These are phyloP conservation scores for Drosophila incognita DNA, from an alignment of 2,888 invertebrate species.

Conservation along the genomic window DNA sequence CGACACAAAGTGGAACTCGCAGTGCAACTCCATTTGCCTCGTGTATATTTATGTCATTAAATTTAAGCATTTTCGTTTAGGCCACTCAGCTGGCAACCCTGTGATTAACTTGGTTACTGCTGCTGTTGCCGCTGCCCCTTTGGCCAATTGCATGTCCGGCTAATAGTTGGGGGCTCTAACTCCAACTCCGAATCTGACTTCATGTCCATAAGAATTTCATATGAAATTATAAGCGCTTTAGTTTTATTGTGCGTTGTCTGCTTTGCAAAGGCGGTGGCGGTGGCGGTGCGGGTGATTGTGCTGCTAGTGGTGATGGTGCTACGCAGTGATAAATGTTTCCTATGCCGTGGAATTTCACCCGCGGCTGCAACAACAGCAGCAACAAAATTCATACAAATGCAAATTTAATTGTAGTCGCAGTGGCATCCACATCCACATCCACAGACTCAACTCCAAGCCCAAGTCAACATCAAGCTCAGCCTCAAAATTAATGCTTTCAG, in stretches of 20 bases:
- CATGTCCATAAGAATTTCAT: slow-evolving; percentile 73
- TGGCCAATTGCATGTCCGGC: slow-evolving; percentile 75
- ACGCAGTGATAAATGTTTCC: slow-evolving; percentile 84
- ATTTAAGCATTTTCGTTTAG: slow-evolving; percentile 84
- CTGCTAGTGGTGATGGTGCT: slow-evolving; percentile 22
- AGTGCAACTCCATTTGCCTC: slow-evolving; percentile 54
- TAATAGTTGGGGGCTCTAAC: slow-evolving; percentile 68
- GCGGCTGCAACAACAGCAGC: slow-evolving; percentile 62
- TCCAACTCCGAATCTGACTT: slow-evolving; percentile 35
- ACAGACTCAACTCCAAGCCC: slow-evolving; percentile 27
- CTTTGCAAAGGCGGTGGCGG: slow-evolving; percentile 49
- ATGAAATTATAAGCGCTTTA: slow-evolving; percentile 83
- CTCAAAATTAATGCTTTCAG: slow-evolving; percentile 81
- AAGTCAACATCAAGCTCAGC: slow-evolving; percentile 61
- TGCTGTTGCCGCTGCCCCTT: slow-evolving; percentile 44
- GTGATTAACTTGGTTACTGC: slow-evolving; percentile 75
- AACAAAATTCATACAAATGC: slow-evolving; percentile 83
- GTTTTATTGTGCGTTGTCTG: slow-evolving; percentile 80
- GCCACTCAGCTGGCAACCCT: slow-evolving; percentile 82
- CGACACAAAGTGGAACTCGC: slow-evolving; percentile 19
- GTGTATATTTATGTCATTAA: slow-evolving; percentile 84
- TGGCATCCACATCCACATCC: slow-evolving; percentile 46
- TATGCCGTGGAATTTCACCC: slow-evolving; percentile 80
- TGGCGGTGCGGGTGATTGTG: slow-evolving; percentile 23
- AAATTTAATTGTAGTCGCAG: slow-evolving; percentile 84